These are phyloP conservation scores for Oreochromis spilurus DNA, from an alignment of 2,113 vertebrate genomes.

Conservation along the genomic window DNA sequence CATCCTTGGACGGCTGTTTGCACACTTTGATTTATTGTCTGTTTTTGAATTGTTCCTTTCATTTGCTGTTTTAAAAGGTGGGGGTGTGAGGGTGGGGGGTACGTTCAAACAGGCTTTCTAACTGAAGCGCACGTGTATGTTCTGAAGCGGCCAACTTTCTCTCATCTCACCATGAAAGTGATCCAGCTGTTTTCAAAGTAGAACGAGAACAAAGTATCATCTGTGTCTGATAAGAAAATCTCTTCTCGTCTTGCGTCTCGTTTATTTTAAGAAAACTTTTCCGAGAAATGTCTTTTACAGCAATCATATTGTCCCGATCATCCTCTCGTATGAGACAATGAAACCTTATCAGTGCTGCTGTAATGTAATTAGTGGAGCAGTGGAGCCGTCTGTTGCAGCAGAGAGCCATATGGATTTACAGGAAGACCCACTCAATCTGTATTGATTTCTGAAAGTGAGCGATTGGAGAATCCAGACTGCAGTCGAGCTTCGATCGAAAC, in stretches of 20 bases:
- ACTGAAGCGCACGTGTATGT: background rate
- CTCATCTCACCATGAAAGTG: background rate
- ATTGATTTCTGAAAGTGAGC: conserved; percentile 36
- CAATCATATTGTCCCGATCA: background rate
- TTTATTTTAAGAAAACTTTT: background rate
- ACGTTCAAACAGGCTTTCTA: background rate
- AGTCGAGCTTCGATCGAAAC: conserved; percentile 3
- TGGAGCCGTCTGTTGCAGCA: background rate
- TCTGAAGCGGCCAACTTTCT: background rate
- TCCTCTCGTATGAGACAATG: background rate
- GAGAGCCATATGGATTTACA: conserved; percentile 18
- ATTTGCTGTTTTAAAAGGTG: background rate
- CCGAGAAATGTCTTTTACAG: background rate
- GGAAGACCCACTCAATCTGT: conserved; percentile 16
- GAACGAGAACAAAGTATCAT: background rate
- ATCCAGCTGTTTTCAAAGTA: background rate
- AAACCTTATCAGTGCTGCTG: conserved; percentile 8
- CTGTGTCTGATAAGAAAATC: background rate
- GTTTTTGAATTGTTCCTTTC: fast-evolving
- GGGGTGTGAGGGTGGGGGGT: background rate
- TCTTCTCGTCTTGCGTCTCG: background rate
- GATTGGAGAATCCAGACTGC: background rate
- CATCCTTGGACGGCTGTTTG: background rate
- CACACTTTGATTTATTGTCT: background rate
- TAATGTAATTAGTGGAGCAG: conserved; percentile 18